Base-by-base conservation (phyloP, 2,113 vertebrate species). In the Halichoeres trimaculatus region DNA sequence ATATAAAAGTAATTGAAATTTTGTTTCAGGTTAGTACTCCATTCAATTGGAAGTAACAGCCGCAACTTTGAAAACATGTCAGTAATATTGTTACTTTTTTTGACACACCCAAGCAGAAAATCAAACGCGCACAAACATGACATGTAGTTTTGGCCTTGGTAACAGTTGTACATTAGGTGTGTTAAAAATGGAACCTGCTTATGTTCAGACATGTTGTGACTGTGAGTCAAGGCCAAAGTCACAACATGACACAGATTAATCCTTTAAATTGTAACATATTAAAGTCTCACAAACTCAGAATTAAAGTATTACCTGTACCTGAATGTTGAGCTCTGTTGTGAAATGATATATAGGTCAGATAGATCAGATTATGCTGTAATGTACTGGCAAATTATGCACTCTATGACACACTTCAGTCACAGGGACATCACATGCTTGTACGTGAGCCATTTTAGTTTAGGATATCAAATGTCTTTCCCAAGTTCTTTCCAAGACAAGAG, bases 381-480 rank as follows among this genome's bases (percentile, higher is more conserved):
- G 40, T 17, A 45, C 63, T 45, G 50, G 61, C 68, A 74, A 73
- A 78, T 61, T 52, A 55, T 6, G 17, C 24, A n/a, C 38, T 40
- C 17, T 45, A 35, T 79, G 73, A 62, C 66, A 57, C 57, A n/a
- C 35, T 2, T 22, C 63, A 22, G 72, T 74, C 78, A 78, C 58
- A 6, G 7, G 69, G 67, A 5, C 68, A 41, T 89, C 89, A 89
- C 86, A 80, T 85, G 88, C 60, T 71, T 45, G 8, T 20, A 23
- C 55, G 50, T 55, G 63, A 85, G 65, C 79, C 34, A 22, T 80
- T 87, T 86, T 87, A 89, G 86, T 81, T 77, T 61, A 58, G 60
- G 67, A 71, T 87, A 89, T 92, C 89, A 55, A 74, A 67, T 92
- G 59, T 89, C 87, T 74, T 83, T 81, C 66, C 77, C 51, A 48